Conservation (phyloP, 2,797 vertebrate genomes). For the Halcyon badia region DNA sequence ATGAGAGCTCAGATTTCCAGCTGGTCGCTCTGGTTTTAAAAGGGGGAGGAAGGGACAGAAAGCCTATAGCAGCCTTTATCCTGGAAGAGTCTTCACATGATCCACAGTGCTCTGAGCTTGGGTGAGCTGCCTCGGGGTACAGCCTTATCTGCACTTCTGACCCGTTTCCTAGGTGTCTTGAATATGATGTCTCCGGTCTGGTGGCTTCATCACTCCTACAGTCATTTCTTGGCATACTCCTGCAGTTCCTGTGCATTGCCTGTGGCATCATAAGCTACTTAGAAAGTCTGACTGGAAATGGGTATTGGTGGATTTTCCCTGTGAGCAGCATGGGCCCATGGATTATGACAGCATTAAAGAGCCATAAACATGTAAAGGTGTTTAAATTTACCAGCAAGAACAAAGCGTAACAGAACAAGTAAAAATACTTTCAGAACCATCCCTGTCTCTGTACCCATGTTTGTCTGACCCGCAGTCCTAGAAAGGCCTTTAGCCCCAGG, state of each 20-base stretch:
- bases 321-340: neutral
- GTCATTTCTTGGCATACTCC: neutral
- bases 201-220: neutral
- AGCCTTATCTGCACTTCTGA: neutral
- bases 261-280: neutral
- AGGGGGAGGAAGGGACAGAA: neutral
- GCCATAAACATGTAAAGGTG: neutral
- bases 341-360: neutral
- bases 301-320: neutral
- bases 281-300: neutral
- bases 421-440: neutral
- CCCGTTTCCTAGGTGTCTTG: neutral
- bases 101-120: neutral
- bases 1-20: neutral
- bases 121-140: neutral
- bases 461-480: neutral
- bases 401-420: neutral
- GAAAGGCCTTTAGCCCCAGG: neutral
- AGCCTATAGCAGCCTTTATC: neutral
- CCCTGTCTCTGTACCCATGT: neutral
- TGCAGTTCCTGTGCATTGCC: neutral
- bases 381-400: slow-evolving; percentile 12
- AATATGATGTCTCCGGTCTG: accelerated
- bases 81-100: neutral
- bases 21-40: neutral